Conservation (phyloP, 2,888 invertebrate genomes). For the Drosophila helvetica region DNA sequence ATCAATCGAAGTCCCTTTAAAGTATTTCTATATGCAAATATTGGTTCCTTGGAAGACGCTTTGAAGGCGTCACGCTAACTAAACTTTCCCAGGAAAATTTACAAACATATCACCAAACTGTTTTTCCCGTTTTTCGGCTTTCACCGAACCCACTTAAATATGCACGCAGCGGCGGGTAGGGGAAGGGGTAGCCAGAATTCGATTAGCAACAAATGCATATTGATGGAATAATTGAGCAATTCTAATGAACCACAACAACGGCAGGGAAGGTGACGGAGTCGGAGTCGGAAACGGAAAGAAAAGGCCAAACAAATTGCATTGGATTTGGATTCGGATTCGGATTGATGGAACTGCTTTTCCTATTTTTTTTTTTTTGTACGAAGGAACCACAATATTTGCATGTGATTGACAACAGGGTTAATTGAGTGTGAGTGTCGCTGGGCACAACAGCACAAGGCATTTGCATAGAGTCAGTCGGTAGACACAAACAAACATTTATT, state of each 20-base stretch:
- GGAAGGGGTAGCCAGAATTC: slow-evolving; percentile 52
- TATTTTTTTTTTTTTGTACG: slow-evolving; percentile 13
- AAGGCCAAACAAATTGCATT: slow-evolving; percentile 75
- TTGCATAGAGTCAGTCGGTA: slow-evolving; percentile 54
- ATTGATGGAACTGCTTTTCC: slow-evolving; percentile 13
- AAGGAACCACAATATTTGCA: slow-evolving; percentile 75
- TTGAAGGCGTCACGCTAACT: slow-evolving; percentile 54
- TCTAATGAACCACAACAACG: slow-evolving; percentile 75
- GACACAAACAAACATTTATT: slow-evolving; percentile 70
- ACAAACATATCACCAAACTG: slow-evolving; percentile 11
- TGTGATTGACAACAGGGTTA: slow-evolving; percentile 80
- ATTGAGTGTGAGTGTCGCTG: slow-evolving; percentile 74
- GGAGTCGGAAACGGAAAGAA: too few species aligned
- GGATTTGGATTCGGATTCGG: slow-evolving; percentile 14
- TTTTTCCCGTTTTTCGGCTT: slow-evolving; percentile 1
- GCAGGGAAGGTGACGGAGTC: slow-evolving; percentile 11
- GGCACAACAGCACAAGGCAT: slow-evolving; percentile 44
- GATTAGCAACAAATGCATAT: slow-evolving; percentile 77
- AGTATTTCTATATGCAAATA: slow-evolving; percentile 21
- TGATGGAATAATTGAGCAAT: slow-evolving; percentile 83
- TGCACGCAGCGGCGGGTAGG: slow-evolving; percentile 63
- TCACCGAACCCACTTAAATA: slow-evolving; percentile 64
- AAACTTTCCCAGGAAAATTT: slow-evolving; percentile 66
- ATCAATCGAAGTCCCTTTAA: slow-evolving; percentile 12
- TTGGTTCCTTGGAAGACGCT: slow-evolving; percentile 7